phyloP scores from a whole-genome alignment of 2,888 invertebrate species.

The Erebia aethiops region DNA sequence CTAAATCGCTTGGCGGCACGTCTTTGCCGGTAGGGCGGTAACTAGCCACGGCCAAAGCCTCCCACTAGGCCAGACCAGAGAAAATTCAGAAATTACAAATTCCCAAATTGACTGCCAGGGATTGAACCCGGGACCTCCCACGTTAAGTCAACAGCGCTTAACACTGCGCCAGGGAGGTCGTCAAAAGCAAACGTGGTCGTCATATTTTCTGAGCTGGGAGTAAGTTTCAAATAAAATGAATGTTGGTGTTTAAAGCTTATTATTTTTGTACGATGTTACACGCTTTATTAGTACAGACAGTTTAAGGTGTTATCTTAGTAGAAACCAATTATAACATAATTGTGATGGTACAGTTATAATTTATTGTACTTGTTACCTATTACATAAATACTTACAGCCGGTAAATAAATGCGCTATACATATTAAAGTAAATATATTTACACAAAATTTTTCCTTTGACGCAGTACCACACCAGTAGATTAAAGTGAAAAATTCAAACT shows the following conservation, averaged over 20 bases:
- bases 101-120: no score
- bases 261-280: constrained; percentile 80
- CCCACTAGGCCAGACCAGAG: no score
- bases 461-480: constrained; percentile 14
- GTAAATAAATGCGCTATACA: constrained; percentile 79
- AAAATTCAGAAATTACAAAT: no score
- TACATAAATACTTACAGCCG: constrained; percentile 74
- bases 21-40: no score
- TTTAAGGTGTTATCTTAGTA: constrained; percentile 54
- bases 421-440: constrained; percentile 69
- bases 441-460: constrained; percentile 46
- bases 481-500: background rate
- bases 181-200: no score
- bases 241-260: constrained; percentile 76
- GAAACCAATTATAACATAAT: constrained; percentile 46
- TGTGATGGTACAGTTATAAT: constrained; percentile 49
- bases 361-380: constrained; percentile 50
- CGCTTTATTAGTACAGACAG: constrained; percentile 71
- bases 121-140: no score
- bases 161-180: no score
- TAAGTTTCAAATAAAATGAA: constrained; percentile 43
- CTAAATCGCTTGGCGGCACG: no score
- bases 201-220: background rate
- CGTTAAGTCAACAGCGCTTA: no score
- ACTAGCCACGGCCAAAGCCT: no score